A percentile compares a stretch with the other conserved stretches of the same genome.
These are phyloP conservation scores for Halyomorpha halys DNA, from an alignment of 1,140 invertebrate genomes.

Conservation along the genomic window DNA sequence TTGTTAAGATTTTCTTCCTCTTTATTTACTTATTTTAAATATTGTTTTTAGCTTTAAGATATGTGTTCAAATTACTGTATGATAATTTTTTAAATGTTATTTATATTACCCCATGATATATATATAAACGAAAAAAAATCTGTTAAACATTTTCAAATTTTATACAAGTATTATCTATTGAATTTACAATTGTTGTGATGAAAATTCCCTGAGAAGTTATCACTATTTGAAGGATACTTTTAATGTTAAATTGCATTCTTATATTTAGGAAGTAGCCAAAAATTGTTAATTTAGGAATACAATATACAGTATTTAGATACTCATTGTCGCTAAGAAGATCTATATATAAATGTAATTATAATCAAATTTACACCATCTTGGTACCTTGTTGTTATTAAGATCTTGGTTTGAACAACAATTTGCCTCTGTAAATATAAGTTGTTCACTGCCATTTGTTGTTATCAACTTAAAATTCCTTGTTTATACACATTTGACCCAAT, in stretches of 20 bases:
- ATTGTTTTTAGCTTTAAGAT: conserved; percentile 24
- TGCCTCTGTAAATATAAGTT: conserved; percentile 21
- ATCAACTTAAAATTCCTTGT: conserved; percentile 20
- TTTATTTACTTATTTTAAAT: conserved; percentile 11
- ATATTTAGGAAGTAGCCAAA: conserved; percentile 25
- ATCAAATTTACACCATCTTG: conserved; percentile 20
- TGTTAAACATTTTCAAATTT: conserved; percentile 20
- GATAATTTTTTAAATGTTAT: conserved; percentile 17
- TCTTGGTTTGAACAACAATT: conserved; percentile 21
- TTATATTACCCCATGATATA: conserved; percentile 19
- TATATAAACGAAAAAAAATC: conserved; percentile 17
- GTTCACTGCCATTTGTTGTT: conserved; percentile 21
- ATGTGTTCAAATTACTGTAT: conserved; percentile 21
- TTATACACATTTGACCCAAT: conserved; percentile 15
- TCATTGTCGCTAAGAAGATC: conserved; percentile 20
- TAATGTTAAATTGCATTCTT: conserved; percentile 16
- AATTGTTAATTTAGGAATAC: conserved; percentile 21
- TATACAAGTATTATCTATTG: conserved; percentile 18
- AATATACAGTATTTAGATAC: conserved; percentile 23
- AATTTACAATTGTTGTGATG: conserved; percentile 20
- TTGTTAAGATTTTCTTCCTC: too few relatives aligned
- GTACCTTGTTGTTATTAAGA: conserved; percentile 18
- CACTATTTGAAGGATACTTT: conserved; percentile 16
- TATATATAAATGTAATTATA: conserved; percentile 22
- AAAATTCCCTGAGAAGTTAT: conserved; percentile 22